These are phyloP conservation scores for Forbesichthys agassizii DNA, from an alignment of 2,113 vertebrate genomes.

Conservation along the genomic window DNA sequence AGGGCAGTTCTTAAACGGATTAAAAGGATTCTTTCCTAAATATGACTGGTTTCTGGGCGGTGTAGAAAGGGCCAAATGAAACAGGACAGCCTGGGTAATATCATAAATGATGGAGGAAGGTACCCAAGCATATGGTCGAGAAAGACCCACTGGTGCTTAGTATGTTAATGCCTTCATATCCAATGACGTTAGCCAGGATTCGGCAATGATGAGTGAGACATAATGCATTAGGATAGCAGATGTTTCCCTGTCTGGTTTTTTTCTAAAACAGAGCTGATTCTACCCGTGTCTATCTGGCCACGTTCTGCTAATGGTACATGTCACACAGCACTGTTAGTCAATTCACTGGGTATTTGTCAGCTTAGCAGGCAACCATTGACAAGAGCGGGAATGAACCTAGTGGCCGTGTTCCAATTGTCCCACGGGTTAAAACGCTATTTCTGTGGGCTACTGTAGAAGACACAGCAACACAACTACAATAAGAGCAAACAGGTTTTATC, in stretches of 20 bases:
- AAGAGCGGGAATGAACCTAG: no score
- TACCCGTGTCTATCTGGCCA: not conserved
- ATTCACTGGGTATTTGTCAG: no score
- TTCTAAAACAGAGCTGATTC: slow-evolving; percentile 2
- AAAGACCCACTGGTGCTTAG: slow-evolving; percentile 2
- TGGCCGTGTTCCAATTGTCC: no score
- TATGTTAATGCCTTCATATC: slow-evolving; percentile 14
- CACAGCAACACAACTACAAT: no score
- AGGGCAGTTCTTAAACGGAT: not conserved
- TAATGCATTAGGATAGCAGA: slow-evolving; percentile 10
- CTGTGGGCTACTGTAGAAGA: no score
- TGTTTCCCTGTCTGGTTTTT: not conserved
- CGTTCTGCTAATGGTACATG: not conserved
- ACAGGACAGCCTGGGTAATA: not conserved
- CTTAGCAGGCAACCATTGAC: no score
- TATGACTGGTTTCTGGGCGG: not conserved
- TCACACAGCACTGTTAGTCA: not conserved
- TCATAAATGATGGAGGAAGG: not conserved
- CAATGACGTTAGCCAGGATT: not conserved
- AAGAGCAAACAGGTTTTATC: no score
- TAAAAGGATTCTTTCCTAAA: not conserved
- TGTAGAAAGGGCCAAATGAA: not conserved
- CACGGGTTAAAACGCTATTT: no score
- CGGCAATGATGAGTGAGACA: not conserved
- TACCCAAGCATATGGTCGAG: not conserved